A percentile compares a stretch with the other conserved stretches of the same genome.
Conservation (phyloP, 2,113 vertebrate species). For the Lagopus muta region DNA sequence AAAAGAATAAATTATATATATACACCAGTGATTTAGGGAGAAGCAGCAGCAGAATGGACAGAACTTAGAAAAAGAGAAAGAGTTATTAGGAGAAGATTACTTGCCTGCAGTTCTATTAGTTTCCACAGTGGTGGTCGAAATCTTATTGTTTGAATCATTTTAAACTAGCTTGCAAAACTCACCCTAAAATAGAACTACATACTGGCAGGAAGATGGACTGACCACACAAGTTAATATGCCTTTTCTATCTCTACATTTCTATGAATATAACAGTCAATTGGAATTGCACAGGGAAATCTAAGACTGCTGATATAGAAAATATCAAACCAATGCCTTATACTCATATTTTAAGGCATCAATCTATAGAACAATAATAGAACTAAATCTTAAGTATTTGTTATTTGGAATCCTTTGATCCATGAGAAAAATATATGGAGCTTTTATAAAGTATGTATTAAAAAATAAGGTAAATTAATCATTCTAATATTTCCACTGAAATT, state of each 20-base stretch:
- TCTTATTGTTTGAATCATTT: background rate
- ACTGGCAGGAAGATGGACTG: background rate
- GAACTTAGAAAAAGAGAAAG: background rate
- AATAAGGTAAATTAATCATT: background rate
- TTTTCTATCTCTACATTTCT: background rate
- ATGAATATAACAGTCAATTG: background rate
- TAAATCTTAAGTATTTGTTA: background rate
- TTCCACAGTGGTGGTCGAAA: background rate
- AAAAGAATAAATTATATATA: fast-evolving
- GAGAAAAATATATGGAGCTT: background rate
- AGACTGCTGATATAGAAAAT: background rate
- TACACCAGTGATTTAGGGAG: background rate
- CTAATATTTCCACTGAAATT: background rate
- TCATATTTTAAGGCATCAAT: background rate
- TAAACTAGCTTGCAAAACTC: background rate
- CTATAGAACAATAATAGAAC: background rate
- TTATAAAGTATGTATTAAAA: background rate
- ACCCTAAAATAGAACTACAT: background rate
- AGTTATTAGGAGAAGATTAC: background rate
- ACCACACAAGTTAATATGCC: background rate
- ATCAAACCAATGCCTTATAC: background rate
- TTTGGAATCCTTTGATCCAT: background rate
- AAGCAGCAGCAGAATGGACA: background rate
- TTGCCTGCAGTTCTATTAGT: background rate
- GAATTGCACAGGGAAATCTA: background rate